Evolutionary conservation across 2,888 invertebrate species (phyloP).

Genomic region (Agrotis ipsilon): DNA sequence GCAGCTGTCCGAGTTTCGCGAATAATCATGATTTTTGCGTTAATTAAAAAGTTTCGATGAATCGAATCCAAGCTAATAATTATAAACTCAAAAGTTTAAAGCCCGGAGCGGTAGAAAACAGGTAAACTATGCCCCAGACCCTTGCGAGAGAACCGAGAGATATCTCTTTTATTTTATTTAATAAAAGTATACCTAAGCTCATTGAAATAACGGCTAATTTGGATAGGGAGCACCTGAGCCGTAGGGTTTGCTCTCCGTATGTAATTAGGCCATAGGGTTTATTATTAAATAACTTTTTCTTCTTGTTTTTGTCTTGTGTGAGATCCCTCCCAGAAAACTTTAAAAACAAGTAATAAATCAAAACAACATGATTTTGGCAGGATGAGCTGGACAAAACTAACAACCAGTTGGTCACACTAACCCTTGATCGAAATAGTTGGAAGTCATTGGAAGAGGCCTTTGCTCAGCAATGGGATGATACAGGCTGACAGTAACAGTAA

Average conservation of each 20-base stretch:
- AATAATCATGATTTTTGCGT: slow-evolving; percentile 10
- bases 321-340: too few species aligned
- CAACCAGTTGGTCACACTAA: too few species aligned
- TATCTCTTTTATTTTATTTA: background rate
- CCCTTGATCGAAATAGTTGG: too few species aligned
- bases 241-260: background rate
- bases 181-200: background rate
- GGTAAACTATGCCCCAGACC: background rate
- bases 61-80: slow-evolving; percentile 4
- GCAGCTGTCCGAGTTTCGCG: slow-evolving; percentile 11
- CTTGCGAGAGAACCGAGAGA: background rate
- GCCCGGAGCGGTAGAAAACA: background rate
- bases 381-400: too few species aligned
- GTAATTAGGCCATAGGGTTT: background rate
- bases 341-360: too few species aligned
- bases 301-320: too few species aligned
- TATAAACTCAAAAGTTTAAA: slow-evolving; percentile 4
- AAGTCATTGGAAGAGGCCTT: too few species aligned
- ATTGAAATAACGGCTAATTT: background rate
- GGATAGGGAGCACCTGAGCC: too few species aligned
- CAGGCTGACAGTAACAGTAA: too few species aligned
- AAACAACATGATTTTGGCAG: slow-evolving; percentile 35
- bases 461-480: too few species aligned
- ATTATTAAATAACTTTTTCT: background rate
- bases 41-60: slow-evolving; percentile 23